A percentile compares a stretch with the other conserved stretches of the same genome.
Evolutionary conservation across 2,888 invertebrate species (phyloP).

Genomic region (Harpalus rubripes): DNA sequence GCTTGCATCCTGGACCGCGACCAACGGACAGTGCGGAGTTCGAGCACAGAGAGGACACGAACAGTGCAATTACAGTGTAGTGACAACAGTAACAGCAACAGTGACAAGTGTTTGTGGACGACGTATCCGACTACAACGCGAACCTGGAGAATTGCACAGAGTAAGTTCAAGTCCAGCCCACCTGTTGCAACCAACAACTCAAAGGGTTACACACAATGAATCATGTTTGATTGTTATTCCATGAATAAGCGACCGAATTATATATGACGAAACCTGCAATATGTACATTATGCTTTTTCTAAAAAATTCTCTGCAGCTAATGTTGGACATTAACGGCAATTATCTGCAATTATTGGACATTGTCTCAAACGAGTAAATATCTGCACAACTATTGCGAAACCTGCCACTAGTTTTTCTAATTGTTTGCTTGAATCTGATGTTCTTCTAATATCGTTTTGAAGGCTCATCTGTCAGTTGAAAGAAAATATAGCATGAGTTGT

Average conservation of each 20-base stretch:
- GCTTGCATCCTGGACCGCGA: conserved; percentile 75
- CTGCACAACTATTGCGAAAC: too few relatives aligned
- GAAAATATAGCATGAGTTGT: too few relatives aligned
- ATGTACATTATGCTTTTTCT: too few relatives aligned
- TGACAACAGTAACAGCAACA: conserved; percentile 5
- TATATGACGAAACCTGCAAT: neutral
- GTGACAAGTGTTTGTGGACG: conserved; percentile 17
- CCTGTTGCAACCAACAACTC: conserved; percentile 46
- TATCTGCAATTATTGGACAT: conserved; percentile 21
- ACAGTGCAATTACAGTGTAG: conserved; percentile 18
- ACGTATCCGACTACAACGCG: conserved; percentile 32
- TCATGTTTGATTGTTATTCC: neutral
- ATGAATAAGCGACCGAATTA: conserved; percentile 38
- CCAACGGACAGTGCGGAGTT: conserved; percentile 73
- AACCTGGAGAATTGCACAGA: conserved; percentile 58
- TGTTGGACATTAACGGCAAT: neutral
- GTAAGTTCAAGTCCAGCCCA: conserved; percentile 63
- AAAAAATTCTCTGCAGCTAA: neutral
- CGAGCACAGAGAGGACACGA: neutral
- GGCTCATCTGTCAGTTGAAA: too few relatives aligned
- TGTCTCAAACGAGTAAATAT: too few relatives aligned
- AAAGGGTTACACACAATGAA: conserved; percentile 12
- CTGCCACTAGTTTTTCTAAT: too few relatives aligned
- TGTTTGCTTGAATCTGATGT: too few relatives aligned
- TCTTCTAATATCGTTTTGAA: too few relatives aligned